These are phyloP conservation scores for Agrochola lota DNA, from an alignment of 2,888 invertebrate genomes.

Conservation along the genomic window DNA sequence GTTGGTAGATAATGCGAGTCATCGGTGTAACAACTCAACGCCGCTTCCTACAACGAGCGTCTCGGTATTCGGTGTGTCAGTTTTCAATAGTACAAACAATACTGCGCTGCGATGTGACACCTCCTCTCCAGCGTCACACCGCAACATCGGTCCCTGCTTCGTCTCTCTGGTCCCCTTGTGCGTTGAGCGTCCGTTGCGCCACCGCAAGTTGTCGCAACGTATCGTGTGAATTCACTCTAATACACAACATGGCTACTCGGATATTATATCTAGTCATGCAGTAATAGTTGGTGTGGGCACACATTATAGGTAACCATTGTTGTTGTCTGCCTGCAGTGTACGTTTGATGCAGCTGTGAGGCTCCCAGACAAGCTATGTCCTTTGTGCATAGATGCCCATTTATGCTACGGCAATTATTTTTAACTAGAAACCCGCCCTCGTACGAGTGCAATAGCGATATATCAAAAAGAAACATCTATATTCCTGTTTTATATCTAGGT, in stretches of 20 bases:
- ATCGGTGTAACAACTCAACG: no score
- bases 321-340: neutral
- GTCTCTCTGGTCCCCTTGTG: neutral
- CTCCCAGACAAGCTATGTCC: slow-evolving; percentile 24
- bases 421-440: neutral
- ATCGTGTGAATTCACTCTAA: neutral
- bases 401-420: neutral
- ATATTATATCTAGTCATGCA: slow-evolving; percentile 9
- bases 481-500: no score
- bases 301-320: slow-evolving; percentile 16
- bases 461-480: no score
- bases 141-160: neutral
- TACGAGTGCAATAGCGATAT: no score
- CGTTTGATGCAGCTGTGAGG: slow-evolving; percentile 28
- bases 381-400: neutral
- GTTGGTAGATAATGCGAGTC: no score
- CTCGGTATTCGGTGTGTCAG: neutral
- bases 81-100: no score
- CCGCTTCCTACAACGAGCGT: no score
- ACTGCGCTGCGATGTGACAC: no score
- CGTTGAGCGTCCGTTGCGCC: neutral
- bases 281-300: neutral
- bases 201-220: neutral
- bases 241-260: neutral
- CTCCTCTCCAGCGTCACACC: neutral